These are phyloP conservation scores for Dromococcyx pavoninus DNA, from an alignment of 2,797 vertebrate species.

Conservation along the genomic window DNA sequence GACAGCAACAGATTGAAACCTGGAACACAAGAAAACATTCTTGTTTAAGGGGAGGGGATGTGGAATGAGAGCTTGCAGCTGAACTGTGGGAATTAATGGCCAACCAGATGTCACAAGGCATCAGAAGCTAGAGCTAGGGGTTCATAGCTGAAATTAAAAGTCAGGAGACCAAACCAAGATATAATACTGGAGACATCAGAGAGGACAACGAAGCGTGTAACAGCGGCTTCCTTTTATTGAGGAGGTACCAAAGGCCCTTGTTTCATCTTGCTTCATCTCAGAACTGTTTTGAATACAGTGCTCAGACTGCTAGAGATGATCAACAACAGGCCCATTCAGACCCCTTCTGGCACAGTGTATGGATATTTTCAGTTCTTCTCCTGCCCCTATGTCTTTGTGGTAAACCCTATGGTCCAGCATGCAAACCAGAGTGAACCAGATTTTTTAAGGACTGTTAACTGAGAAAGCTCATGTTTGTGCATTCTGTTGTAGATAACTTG, in stretches of 20 bases:
- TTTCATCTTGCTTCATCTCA: background rate
- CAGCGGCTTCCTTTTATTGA: background rate
- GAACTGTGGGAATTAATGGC: background rate
- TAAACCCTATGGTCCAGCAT: background rate
- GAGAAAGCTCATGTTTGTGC: constrained; percentile 61
- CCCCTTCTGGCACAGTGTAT: background rate
- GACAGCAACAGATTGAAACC: background rate
- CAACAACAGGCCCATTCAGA: background rate
- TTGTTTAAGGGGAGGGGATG: background rate
- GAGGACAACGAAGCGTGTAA: background rate
- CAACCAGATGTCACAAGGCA: background rate
- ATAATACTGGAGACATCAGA: background rate
- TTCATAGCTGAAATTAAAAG: background rate
- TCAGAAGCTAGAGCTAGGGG: background rate
- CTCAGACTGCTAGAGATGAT: background rate
- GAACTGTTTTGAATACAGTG: background rate
- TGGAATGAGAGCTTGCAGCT: background rate
- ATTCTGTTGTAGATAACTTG: constrained; percentile 76
- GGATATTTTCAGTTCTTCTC: background rate
- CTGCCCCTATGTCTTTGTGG: background rate
- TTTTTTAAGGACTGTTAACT: background rate
- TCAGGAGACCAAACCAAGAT: background rate
- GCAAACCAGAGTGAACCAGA: fast-evolving
- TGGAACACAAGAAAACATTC: background rate
- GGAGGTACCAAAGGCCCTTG: background rate